phyloP scores from a whole-genome alignment of 2,113 vertebrate species.

The Laticauda laticaudata region DNA sequence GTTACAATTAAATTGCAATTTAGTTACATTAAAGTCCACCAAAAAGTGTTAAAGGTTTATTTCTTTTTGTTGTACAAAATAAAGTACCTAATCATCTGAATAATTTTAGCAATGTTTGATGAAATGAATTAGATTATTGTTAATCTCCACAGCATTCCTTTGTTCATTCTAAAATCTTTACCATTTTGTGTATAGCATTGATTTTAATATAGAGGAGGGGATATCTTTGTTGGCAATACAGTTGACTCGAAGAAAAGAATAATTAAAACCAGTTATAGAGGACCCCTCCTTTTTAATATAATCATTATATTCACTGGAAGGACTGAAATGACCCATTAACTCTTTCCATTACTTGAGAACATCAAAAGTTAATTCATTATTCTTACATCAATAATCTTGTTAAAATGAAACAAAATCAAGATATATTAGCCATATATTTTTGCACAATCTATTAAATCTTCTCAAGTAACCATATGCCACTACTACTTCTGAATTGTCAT shows the following conservation, averaged over 20 bases:
- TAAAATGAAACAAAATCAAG: background rate
- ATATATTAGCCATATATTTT: background rate
- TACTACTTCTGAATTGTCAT: background rate
- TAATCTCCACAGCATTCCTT: conserved; percentile 52
- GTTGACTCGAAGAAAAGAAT: background rate
- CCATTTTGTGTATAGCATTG: conserved; percentile 22
- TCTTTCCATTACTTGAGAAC: background rate
- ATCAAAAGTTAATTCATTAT: background rate
- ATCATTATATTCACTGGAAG: background rate
- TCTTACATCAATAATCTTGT: background rate
- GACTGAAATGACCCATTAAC: background rate
- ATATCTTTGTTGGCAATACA: conserved; percentile 14
- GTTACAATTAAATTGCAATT: conserved; percentile 5
- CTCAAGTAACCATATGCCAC: background rate
- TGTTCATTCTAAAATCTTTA: conserved; percentile 35
- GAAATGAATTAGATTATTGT: conserved; percentile 52
- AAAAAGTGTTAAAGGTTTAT: conserved; percentile 32
- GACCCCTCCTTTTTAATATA: background rate
- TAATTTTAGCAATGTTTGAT: conserved; percentile 68
- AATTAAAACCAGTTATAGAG: background rate
- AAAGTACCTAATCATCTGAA: conserved; percentile 61
- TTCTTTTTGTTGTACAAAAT: conserved; percentile 41
- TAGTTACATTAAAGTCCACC: conserved; percentile 29
- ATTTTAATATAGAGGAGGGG: background rate
- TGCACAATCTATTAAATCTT: background rate